Evolutionary conservation across 2,113 vertebrate species (phyloP).

Genomic region (Apeltes quadracus): DNA sequence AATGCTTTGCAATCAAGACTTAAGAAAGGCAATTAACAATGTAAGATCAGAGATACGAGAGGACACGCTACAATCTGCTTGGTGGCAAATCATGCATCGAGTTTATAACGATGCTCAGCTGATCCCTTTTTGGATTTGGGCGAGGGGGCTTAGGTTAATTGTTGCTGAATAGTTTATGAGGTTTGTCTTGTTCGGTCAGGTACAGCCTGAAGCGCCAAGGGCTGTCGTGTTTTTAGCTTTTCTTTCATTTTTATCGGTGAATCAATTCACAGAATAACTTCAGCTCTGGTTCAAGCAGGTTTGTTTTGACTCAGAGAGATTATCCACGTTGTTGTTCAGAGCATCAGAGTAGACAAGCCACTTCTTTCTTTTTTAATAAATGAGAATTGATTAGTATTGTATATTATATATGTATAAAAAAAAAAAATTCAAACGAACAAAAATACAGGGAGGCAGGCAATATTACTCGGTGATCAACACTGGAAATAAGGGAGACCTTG

Average conservation of each 20-base stretch:
- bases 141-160: conserved; percentile 64
- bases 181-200: conserved; percentile 50
- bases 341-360: neutral
- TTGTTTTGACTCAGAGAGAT: neutral
- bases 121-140: conserved; percentile 65
- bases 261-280: conserved; percentile 12
- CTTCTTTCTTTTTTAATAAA: conserved; percentile 5
- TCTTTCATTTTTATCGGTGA: conserved; percentile 20
- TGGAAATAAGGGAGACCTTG: conserved; percentile 56
- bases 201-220: conserved; percentile 18
- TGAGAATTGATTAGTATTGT: neutral
- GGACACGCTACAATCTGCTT: conserved; percentile 30
- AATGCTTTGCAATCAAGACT: neutral
- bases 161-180: conserved; percentile 65
- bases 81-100: conserved; percentile 48
- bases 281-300: neutral
- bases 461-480: conserved; percentile 54
- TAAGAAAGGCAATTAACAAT: conserved; percentile 6
- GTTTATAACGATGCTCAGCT: conserved; percentile 57
- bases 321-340: neutral
- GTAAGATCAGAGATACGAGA: conserved; percentile 20
- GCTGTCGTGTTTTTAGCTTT: conserved; percentile 16
- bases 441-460: conserved; percentile 26
- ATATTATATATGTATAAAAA: neutral
- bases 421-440: conserved; percentile 33